Evolutionary conservation across 2,113 vertebrate genomes (phyloP).

Genomic region (Pionites leucogaster): DNA sequence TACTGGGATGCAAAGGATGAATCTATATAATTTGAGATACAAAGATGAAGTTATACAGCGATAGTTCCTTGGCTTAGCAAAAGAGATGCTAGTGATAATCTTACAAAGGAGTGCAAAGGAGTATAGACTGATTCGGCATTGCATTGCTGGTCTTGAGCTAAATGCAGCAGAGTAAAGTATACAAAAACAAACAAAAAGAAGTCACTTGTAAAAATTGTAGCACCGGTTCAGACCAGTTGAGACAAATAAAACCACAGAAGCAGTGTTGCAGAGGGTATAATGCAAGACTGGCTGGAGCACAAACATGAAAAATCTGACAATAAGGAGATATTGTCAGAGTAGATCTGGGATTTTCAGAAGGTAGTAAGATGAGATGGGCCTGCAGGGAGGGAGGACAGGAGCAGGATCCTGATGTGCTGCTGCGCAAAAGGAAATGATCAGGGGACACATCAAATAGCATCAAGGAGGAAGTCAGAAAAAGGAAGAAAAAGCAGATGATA

Average conservation of each 20-base stretch:
- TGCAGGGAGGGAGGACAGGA: neutral
- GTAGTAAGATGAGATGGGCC: neutral
- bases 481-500: neutral
- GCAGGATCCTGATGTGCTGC: neutral
- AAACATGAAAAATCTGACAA: neutral
- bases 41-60: neutral
- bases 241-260: neutral
- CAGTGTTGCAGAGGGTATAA: rapidly evolving
- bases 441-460: neutral
- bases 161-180: neutral
- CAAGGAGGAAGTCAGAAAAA: neutral
- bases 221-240: neutral
- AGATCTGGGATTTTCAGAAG: neutral
- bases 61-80: neutral
- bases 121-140: neutral
- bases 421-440: neutral
- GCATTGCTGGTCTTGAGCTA: neutral
- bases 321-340: neutral
- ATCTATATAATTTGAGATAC: neutral
- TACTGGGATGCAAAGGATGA: neutral
- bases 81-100: neutral
- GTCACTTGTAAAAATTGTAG: neutral
- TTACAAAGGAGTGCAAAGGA: neutral
- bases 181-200: neutral
- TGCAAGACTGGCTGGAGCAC: neutral